phyloP scores from a whole-genome alignment of 1,140 invertebrate genomes.

The Drosophila pallidifrons region DNA sequence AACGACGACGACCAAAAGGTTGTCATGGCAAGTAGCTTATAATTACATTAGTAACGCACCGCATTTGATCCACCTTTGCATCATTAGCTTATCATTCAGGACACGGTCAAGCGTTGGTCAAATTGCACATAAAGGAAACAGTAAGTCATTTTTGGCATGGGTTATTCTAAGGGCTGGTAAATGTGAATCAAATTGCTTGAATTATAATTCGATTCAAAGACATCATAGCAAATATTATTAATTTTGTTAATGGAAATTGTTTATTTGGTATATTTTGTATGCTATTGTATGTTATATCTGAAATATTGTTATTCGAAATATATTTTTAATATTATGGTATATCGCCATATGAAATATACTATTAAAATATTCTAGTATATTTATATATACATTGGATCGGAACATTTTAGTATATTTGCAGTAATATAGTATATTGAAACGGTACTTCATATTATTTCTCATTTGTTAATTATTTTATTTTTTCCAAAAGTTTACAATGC shows the following conservation, averaged over 20 bases:
- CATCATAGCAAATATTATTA: no score
- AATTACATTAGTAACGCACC: conserved; percentile 76
- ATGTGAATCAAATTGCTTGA: neutral
- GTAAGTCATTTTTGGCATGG: conserved; percentile 21
- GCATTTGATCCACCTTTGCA: conserved; percentile 58
- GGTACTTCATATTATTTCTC: neutral
- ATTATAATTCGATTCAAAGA: neutral
- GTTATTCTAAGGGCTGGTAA: neutral
- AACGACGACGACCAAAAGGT: conserved; percentile 19
- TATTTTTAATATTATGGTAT: no score
- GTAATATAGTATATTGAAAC: no score
- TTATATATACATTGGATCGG: no score
- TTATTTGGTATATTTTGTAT: no score
- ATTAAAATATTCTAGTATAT: no score
- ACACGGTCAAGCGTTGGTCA: conserved; percentile 18
- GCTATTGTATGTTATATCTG: no score
- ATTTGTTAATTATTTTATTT: neutral
- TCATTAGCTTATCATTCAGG: conserved; percentile 75
- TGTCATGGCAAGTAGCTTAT: conserved; percentile 68
- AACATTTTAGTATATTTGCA: no score
- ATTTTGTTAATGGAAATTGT: no score
- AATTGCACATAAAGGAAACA: conserved; percentile 29
- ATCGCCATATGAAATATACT: no score
- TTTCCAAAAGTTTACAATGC: no score
- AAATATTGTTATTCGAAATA: no score